These are phyloP conservation scores for Lasioglossum baleicum DNA, from an alignment of 1,140 invertebrate genomes.

Conservation along the genomic window DNA sequence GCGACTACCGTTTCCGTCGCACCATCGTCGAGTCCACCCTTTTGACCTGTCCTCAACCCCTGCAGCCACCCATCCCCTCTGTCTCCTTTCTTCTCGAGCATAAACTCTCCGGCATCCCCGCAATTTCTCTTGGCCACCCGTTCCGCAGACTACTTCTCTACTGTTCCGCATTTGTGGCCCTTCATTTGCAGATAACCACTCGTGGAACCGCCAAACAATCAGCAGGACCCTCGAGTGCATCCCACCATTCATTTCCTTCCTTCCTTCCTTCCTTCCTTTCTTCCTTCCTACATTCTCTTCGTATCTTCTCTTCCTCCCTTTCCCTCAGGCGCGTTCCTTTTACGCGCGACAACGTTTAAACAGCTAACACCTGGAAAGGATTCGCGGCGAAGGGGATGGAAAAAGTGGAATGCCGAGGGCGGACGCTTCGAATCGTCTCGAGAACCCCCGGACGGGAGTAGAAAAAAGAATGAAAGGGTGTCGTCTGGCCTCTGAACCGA, in stretches of 20 bases:
- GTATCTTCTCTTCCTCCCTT: neutral
- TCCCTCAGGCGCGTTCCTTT: conserved; percentile 20
- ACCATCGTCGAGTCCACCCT: neutral
- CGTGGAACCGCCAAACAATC: conserved; percentile 70
- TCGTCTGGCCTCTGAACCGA: conserved; percentile 20
- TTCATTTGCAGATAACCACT: conserved; percentile 72
- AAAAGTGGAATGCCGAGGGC: neutral
- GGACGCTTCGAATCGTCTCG: conserved; percentile 24
- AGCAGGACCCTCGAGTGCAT: conserved; percentile 64
- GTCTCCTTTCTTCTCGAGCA: conserved; percentile 42
- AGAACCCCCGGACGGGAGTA: neutral
- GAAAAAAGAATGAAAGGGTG: conserved; percentile 16
- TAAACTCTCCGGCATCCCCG: conserved; percentile 47
- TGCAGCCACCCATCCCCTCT: too few species aligned
- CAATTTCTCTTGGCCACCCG: conserved; percentile 42
- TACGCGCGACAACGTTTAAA: conserved; percentile 43
- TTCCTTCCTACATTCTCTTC: conserved; percentile 49
- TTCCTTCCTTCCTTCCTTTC: conserved; percentile 53
- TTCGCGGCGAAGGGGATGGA: neutral
- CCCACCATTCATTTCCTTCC: conserved; percentile 58
- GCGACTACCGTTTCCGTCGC: conserved; percentile 32
- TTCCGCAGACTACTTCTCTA: conserved; percentile 30
- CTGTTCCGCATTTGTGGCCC: conserved; percentile 65
- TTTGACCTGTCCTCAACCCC: neutral
- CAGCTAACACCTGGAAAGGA: conserved; percentile 30